A percentile compares a stretch with the other conserved stretches of the same genome.
phyloP scores from a whole-genome alignment of 2,113 vertebrate genomes.

The Aplodontia rufa region DNA sequence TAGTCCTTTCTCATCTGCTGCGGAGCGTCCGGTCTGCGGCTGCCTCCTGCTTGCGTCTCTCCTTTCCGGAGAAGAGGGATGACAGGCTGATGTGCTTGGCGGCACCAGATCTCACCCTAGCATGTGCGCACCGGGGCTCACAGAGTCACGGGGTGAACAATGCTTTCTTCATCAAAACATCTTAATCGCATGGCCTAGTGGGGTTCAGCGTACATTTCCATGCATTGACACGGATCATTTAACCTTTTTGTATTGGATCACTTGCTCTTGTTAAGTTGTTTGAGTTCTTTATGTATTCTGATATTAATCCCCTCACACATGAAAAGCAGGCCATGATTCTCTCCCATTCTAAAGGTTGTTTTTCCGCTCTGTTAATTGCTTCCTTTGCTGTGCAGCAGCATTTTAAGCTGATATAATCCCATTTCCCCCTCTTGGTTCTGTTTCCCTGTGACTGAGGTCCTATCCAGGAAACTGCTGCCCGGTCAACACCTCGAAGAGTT shows the following conservation, averaged over 20 bases:
- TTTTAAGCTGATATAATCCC: neutral
- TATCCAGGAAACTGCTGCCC: neutral
- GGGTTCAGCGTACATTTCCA: neutral
- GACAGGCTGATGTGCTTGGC: constrained; percentile 9
- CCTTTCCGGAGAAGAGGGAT: constrained; percentile 26
- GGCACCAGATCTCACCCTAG: neutral
- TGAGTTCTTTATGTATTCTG: neutral
- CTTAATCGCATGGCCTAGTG: neutral
- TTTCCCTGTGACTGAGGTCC: neutral
- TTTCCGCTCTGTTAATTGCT: neutral
- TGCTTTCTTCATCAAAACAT: neutral
- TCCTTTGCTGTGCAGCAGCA: neutral
- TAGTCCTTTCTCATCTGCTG: neutral
- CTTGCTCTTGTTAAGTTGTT: neutral
- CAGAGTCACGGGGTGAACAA: neutral
- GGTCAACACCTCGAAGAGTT: neutral
- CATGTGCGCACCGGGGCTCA: neutral
- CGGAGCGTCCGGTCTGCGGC: neutral
- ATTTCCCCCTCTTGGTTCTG: neutral
- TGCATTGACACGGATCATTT: neutral
- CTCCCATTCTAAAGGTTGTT: neutral
- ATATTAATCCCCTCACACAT: neutral
- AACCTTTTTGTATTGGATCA: neutral
- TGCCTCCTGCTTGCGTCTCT: neutral
- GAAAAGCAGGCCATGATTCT: neutral